phyloP scores from a whole-genome alignment of 2,113 vertebrate genomes.

The Perca fluviatilis region DNA sequence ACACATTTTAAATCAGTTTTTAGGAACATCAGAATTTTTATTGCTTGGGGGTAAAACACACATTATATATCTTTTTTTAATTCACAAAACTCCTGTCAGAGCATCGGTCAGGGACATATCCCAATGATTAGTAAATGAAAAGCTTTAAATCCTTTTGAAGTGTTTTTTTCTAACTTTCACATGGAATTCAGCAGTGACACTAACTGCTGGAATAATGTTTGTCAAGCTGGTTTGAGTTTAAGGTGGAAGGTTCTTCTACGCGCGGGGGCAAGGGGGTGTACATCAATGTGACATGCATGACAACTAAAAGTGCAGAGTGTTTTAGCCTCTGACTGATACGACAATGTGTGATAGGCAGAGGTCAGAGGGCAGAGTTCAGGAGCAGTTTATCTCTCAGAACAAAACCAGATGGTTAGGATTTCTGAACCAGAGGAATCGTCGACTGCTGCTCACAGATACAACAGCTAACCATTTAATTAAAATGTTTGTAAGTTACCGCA shows the following conservation, averaged over 20 bases:
- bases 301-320: constrained; percentile 49
- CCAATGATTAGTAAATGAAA: neutral
- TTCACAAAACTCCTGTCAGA: neutral
- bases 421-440: neutral
- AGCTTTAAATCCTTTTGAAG: constrained; percentile 38
- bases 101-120: neutral
- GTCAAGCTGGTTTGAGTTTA: constrained; percentile 69
- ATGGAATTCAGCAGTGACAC: constrained; percentile 40
- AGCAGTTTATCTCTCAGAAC: constrained; percentile 61
- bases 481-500: too few relatives aligned
- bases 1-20: neutral
- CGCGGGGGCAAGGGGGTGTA: neutral
- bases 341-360: constrained; percentile 66
- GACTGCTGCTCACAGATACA: neutral
- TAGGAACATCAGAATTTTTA: neutral
- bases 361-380: constrained; percentile 68
- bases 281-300: constrained; percentile 53
- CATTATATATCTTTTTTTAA: neutral
- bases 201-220: constrained; percentile 68
- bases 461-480: neutral
- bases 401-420: constrained; percentile 72
- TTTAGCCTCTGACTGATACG: constrained; percentile 68
- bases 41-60: neutral
- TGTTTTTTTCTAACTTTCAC: constrained; percentile 9
- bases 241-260: constrained; percentile 16